Evolutionary conservation across 2,888 invertebrate species (phyloP).

Genomic region (Thalpophila matura): DNA sequence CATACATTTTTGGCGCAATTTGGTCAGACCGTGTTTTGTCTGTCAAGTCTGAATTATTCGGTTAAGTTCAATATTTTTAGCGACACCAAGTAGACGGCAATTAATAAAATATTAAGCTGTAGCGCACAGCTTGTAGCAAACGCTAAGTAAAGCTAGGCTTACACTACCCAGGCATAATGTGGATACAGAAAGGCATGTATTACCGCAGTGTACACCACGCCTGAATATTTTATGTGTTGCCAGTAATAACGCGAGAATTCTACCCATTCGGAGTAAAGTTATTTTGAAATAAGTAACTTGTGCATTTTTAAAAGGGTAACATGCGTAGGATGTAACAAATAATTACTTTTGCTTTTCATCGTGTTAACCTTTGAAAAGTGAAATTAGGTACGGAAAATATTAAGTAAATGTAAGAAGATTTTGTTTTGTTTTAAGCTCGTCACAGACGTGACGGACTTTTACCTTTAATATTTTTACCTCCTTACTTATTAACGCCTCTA

Average conservation of each 20-base stretch:
- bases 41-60: background rate
- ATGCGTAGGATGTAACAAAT: background rate
- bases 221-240: slow-evolving; percentile 58
- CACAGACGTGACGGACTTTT: no score
- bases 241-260: slow-evolving; percentile 25
- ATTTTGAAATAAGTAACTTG: slow-evolving; percentile 30
- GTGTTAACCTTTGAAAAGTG: background rate
- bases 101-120: slow-evolving; percentile 39
- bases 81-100: background rate
- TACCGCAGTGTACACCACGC: slow-evolving; percentile 45
- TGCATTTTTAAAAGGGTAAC: slow-evolving; percentile 35
- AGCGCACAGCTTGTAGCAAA: slow-evolving; percentile 13
- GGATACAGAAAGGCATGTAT: slow-evolving; percentile 20
- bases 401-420: background rate
- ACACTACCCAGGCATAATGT: slow-evolving; percentile 16
- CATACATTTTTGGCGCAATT: background rate
- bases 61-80: slow-evolving; percentile 14
- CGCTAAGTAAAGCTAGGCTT: slow-evolving; percentile 33
- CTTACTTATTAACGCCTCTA: no score
- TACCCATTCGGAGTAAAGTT: slow-evolving; percentile 31
- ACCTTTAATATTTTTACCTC: no score
- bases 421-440: no score
- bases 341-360: slow-evolving; percentile 5
- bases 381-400: background rate
- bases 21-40: background rate